Base-by-base conservation (phyloP, 1,140 invertebrate genomes). In the Wiebesia pumilae region DNA sequence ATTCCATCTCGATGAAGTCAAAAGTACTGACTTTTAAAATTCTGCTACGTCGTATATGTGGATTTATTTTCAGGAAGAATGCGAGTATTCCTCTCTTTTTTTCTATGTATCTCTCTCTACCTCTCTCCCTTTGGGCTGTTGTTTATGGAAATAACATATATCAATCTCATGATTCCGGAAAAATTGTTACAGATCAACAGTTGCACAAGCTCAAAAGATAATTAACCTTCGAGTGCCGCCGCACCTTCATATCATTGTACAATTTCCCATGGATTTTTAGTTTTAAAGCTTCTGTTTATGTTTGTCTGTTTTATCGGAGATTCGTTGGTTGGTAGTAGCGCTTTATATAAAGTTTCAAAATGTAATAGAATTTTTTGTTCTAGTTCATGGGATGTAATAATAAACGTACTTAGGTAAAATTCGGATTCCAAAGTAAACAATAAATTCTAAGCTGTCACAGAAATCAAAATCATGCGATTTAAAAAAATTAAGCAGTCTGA, bases 141-240 rank as follows among this genome's bases (percentile, higher is more conserved):
- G 88, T 90, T 90, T 90, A 89, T 87, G 87, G 88, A 90, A 89
- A 87, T 90, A 85, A 90, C 85, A 89, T 83, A 84, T 83, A 89
- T 90, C 78, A 86, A 88, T 88, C 87, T 89, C 40, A 33, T 3
- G n/a, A 2, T 19, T 6, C 65, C 30, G 9, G 65, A 58, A 38
- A 51, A 33, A 6, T 69, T 69, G 24, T 6, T 14, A 9, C 12
- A 30, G 35, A 43, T 75, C 40, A 43, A 43, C n/a, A 33, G 30
- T 69, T 0, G 65, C 30, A 69, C 4, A 33, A 69, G 30, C n/a
- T 69, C 10, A 69, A 16, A 7, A 69, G 3, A 30, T 7, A 69
- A 69, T 7, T 30, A 33, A 69, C 65, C n/a, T 1, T 30, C n/a
- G 10, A 69, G 33, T 14, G 30, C 1, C 43, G 27, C 7, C 4